These are phyloP conservation scores for Agriopis aurantiaria DNA, from an alignment of 2,888 invertebrate genomes.

Conservation along the genomic window DNA sequence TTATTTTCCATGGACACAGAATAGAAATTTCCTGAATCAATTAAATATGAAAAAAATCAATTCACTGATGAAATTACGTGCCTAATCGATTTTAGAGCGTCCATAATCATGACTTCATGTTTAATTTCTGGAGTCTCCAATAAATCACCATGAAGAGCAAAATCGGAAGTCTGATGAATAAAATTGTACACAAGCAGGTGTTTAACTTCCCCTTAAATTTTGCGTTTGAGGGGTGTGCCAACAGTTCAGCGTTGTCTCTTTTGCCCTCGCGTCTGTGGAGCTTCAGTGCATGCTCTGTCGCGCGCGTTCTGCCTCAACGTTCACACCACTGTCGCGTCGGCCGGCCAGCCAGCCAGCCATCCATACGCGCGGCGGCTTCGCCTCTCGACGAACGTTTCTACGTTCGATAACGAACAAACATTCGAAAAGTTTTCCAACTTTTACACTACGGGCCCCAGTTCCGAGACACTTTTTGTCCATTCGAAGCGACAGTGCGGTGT, in stretches of 20 bases:
- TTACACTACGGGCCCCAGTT: constrained; percentile 66
- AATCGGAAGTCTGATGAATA: constrained; percentile 46
- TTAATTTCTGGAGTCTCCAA: constrained; percentile 20
- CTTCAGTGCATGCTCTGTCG: constrained; percentile 59
- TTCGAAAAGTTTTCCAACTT: constrained; percentile 82
- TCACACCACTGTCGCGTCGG: background rate
- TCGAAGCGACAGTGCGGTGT: constrained; percentile 72
- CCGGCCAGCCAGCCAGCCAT: constrained; percentile 30
- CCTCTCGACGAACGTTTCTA: constrained; percentile 61
- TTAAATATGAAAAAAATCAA: constrained; percentile 27
- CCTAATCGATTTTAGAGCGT: constrained; percentile 37
- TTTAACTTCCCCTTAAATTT: constrained; percentile 66
- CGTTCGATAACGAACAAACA: constrained; percentile 61
- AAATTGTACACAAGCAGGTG: constrained; percentile 60
- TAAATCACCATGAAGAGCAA: constrained; percentile 24
- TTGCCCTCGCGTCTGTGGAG: constrained; percentile 36
- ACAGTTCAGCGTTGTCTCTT: constrained; percentile 63
- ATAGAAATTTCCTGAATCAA: constrained; percentile 27
- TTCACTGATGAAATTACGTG: constrained; percentile 37
- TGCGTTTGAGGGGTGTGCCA: constrained; percentile 60
- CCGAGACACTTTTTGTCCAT: constrained; percentile 61
- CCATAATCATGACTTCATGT: constrained; percentile 18
- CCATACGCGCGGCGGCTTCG: constrained; percentile 73
- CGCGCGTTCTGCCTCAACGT: too few species aligned
- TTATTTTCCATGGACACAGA: constrained; percentile 18